Base-by-base conservation (phyloP, 2,113 vertebrate species). In the Microtus pennsylvanicus region DNA sequence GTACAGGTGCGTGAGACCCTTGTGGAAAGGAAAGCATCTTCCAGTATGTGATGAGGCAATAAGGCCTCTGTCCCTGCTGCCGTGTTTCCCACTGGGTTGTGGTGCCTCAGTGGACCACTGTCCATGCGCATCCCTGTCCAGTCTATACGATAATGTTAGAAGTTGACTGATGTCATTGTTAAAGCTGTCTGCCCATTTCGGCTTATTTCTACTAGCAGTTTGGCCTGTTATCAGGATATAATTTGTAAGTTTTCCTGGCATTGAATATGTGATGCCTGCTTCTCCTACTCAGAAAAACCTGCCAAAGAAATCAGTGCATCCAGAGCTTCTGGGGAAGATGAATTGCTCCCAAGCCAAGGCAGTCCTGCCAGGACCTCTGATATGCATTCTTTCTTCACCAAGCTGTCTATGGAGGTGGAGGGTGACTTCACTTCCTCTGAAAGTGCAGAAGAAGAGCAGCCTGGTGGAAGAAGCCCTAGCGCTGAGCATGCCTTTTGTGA, bases 341-440 rank as follows among this genome's bases (percentile, higher is more conserved):
- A 87, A 0, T 7, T 52, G 0, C 83, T 96, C 81, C 72, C n/a
- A 1, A 82, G 16, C 3, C 96, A 28, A 7, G 85, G 45, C 70
- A 47, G 97, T 88, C 97, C 91, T 67, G 13, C 91, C 28, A 19
- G n/a, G 80, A 9, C 93, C 67, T 9, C 92, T 21, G 94, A 90
- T 19, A 88, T 93, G 28, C 96, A 88, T 72, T 89, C 90, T 0
- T 96, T 98, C 83, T n/a, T 96, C 67, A 69, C 96, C n/a, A 33
- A 97, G 4, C 11, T 89, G 87, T 96, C 97, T 70, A 91, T 92
- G 97, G 74, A 97, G 67, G 70, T 63, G 0, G 94, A 90, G 74
- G 61, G 70, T 4, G 93, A 69, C 76, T 90, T 91, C n/a, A 42
- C 80, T 26, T n/a, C 88, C 1, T 87, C 87, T 70, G 70, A 35